Percentiles rank a stretch among this genome's conserved stretches.
These are phyloP conservation scores for Sebastes paucispinis DNA, from an alignment of 2,797 vertebrate species.

Conservation along the genomic window DNA sequence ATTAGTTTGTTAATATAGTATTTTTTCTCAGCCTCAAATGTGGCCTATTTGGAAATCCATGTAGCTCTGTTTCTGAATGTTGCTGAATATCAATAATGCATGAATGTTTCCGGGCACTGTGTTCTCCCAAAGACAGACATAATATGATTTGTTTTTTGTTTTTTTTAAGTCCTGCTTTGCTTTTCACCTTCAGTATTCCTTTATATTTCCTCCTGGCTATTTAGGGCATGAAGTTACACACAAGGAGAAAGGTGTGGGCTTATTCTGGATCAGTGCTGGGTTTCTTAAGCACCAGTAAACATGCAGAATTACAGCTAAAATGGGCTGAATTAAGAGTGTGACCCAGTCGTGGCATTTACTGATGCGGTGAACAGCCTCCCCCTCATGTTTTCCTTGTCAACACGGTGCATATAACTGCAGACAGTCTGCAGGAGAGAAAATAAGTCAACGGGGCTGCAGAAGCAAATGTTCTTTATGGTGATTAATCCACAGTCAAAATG, in stretches of 20 bases:
- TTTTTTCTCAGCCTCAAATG: neutral
- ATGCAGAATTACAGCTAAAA: constrained; percentile 39
- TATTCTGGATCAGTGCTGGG: constrained; percentile 27
- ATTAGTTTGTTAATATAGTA: neutral
- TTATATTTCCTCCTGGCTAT: neutral
- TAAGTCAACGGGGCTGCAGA: constrained; percentile 5
- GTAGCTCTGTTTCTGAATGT: neutral
- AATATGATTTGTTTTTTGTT: neutral
- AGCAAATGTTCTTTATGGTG: constrained; percentile 16
- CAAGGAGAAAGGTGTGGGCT: constrained; percentile 4
- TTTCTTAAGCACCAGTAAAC: constrained; percentile 21
- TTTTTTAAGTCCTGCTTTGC: neutral
- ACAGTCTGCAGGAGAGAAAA: constrained; percentile 37
- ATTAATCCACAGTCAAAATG: constrained; percentile 53
- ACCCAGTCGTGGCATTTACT: constrained; percentile 35
- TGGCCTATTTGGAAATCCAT: neutral
- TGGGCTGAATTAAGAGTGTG: constrained; percentile 48
- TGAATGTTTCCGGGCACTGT: neutral
- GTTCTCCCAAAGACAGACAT: neutral
- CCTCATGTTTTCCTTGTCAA: constrained; percentile 53
- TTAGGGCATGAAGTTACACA: neutral
- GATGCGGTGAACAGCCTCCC: constrained; percentile 5
- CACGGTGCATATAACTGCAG: constrained; percentile 35
- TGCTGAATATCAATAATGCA: constrained; percentile 9
- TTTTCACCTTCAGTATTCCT: neutral